These are phyloP conservation scores for Ceramica pisi DNA, from an alignment of 2,888 invertebrate species.

Conservation along the genomic window DNA sequence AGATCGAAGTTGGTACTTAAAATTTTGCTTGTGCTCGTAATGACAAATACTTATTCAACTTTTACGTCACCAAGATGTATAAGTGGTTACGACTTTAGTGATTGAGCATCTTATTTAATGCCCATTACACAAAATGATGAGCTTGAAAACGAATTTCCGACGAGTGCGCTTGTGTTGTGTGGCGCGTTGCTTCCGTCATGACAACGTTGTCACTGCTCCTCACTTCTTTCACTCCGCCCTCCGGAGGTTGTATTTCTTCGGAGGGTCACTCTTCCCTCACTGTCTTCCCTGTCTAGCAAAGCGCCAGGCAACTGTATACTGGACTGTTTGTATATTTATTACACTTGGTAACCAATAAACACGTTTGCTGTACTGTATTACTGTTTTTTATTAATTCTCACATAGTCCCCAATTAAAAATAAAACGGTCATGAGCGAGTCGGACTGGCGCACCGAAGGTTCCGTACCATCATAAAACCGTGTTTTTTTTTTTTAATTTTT, in stretches of 20 bases:
- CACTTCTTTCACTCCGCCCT: conserved; percentile 14
- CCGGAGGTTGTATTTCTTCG: conserved; percentile 40
- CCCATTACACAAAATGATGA: conserved; percentile 29
- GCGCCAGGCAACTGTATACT: conserved; percentile 69
- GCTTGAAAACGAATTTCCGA: conserved; percentile 55
- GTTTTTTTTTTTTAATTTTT: no score
- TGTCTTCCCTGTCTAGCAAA: conserved; percentile 60
- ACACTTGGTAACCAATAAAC: conserved; percentile 76
- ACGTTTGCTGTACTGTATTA: conserved; percentile 76
- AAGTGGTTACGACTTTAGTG: conserved; percentile 1
- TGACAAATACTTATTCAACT: conserved; percentile 1
- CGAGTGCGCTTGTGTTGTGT: conserved; percentile 66
- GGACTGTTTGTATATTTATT: conserved; percentile 73
- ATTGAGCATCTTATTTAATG: conserved; percentile 8
- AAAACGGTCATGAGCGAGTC: no score
- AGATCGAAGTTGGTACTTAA: not conserved
- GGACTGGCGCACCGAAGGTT: no score
- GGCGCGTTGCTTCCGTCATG: conserved; percentile 60
- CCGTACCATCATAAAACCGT: no score
- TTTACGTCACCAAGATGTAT: not conserved
- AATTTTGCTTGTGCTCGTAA: conserved; percentile 17
- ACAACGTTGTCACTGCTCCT: conserved; percentile 12
- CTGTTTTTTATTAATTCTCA: conserved; percentile 64
- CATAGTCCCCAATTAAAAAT: not conserved
- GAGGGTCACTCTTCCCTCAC: conserved; percentile 23